Base-by-base conservation (phyloP, 2,888 invertebrate species). In the Geotrupes spiniger region DNA sequence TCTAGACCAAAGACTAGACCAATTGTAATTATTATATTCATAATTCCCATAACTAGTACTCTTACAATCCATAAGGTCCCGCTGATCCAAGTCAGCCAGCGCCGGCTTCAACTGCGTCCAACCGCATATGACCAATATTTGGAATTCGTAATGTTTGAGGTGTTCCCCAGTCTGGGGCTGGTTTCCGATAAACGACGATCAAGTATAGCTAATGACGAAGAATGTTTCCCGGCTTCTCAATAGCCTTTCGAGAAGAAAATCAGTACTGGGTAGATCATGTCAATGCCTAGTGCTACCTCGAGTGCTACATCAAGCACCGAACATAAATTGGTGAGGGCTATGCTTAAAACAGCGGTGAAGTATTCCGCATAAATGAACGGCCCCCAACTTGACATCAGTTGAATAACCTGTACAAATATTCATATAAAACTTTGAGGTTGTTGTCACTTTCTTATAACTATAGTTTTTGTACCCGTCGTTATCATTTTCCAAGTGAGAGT, bases 91-190 rank as follows among this genome's bases (percentile, higher is more conserved):
- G 72, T 97, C 96, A 1, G 97, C 79, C 0, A 99, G 77, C 0
- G 93, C 89, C 1, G 96, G 95, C 25, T 97, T 78, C 2, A 83
- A 77, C 52, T 86, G 85, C 0, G 97, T 94, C 52, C 85, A 76
- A 0, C 96, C 97, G 1, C 87, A 82, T 27, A 98, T 76, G 26
- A 95, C 89, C 61, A 98, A 74, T 50, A 89, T 79, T 74, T 98
- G 96, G 0, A 98, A 98, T 68, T 92, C 85, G 74, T 94, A 98
- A 76, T 97, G 98, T 75, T 98, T 98, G 11, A 98, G 95, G 70
- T 99, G 98, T 64, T 97, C 97, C 16, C 89, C 89, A 1, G 92
- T 89, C 61, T 60, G 63, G 69, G 89, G 91, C 89, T 65, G 97
- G 97, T 66, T 95, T 94, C 40, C 94, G 80, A 66, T 96, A 92